Conservation (phyloP, 2,113 vertebrate genomes). For the Rhinoderma darwinii region DNA sequence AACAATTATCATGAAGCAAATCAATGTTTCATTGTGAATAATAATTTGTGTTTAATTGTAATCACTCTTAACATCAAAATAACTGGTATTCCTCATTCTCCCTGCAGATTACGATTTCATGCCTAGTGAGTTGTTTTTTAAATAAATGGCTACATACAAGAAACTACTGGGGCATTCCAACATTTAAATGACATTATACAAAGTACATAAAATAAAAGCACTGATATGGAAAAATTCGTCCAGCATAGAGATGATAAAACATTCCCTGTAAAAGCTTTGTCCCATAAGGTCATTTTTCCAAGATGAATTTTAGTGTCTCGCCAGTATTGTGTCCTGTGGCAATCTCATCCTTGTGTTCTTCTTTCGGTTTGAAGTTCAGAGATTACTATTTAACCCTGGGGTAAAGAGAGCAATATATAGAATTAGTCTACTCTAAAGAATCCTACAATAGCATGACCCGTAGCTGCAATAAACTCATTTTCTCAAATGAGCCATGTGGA, state of each 20-base stretch:
- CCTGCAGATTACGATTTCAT: slow-evolving; percentile 53
- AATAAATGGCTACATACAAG: slow-evolving; percentile 42
- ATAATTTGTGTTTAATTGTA: slow-evolving; percentile 51
- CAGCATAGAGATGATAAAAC: slow-evolving; percentile 41
- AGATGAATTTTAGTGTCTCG: slow-evolving; percentile 21
- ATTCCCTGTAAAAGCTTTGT: slow-evolving; percentile 47
- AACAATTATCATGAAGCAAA: slow-evolving; percentile 21
- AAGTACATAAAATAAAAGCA: slow-evolving; percentile 45
- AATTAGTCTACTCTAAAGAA: slow-evolving; percentile 31
- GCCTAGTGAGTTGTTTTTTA: slow-evolving; percentile 55
- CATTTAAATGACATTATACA: slow-evolving; percentile 53
- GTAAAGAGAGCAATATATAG: slow-evolving; percentile 9
- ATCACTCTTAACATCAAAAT: slow-evolving; percentile 46
- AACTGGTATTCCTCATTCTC: slow-evolving; percentile 53
- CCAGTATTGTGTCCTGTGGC: slow-evolving; percentile 15
- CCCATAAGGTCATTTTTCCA: slow-evolving; percentile 30
- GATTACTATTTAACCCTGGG: slow-evolving; percentile 40
- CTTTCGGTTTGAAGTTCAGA: slow-evolving; percentile 29
- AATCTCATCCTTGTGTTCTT: background rate
- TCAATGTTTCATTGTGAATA: slow-evolving; percentile 43
- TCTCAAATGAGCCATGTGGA: background rate
- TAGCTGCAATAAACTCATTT: background rate
- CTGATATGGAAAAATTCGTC: slow-evolving; percentile 53
- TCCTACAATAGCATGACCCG: background rate
- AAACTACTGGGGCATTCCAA: slow-evolving; percentile 51